Evolutionary conservation across 1,140 invertebrate genomes (phyloP), one percentile per base, ranked within the genome.

Genomic region (Carcinoscorpius rotundicauda): DNA sequence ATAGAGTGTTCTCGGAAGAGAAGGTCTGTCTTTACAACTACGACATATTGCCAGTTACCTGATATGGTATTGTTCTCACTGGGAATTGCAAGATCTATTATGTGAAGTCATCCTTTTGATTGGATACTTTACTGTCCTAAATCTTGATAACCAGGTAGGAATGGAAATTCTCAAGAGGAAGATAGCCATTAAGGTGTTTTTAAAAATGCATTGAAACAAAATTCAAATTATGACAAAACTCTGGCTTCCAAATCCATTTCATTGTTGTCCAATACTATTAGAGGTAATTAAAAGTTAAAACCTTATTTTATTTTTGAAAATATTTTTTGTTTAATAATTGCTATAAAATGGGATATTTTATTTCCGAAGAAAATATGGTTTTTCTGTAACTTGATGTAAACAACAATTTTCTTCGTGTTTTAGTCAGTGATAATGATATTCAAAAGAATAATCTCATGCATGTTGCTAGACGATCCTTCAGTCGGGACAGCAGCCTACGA

Each of bases 41-140:
- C 83, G 91, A n/a, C 86, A 93, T 75, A 90, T 93, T 71, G 83
- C 88, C 62, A 88, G 85, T 72, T 87, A 91, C 76, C 79, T 94
- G 68, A 81, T 94, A 60, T 87, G 88, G 82, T 89, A 87, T 71
- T 88, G 87, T 72, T 82, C 83, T 53, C 80, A 83, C 60, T 81
- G 80, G 11, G 71, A 77, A 9, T 72, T 66, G 58, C 60, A 72
- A 60, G 75, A 78, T 48, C 76, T 92, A 6, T 80, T 92, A 8
- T 84, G 87, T 69, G 85, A 89, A 73, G 81, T 91, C 4, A 85
- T 93, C 66, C 78, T 83, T 49, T 82, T 88, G 52, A 83, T 91
- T 55, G 90, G 89, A 49, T 90, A 88, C 76, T 93, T 92, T 76
- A 84, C 87, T 48, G 82, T 89, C 5, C 82, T 85, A 58, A 87